Evolutionary conservation across 53 echinoderm and acorn worm species (phyloP), one percentile per base, ranked within the genome.

Genomic region (Temnopleurus reevesii): DNA sequence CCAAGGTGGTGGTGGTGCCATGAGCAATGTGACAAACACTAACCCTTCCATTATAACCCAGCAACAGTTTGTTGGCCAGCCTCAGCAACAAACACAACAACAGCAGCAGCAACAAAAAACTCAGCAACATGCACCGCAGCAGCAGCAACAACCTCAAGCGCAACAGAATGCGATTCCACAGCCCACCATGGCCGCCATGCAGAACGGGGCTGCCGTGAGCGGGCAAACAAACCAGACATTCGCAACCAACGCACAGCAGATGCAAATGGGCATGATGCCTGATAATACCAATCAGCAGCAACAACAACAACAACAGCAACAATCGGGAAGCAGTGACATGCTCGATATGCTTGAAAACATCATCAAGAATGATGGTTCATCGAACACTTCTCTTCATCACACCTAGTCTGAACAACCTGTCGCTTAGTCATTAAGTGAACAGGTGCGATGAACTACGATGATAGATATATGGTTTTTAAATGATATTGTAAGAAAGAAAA

Each of bases 81-180:
- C 86, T n/a, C n/a, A n/a, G n/a, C n/a, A n/a, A n/a, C n/a, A n/a
- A n/a, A n/a, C n/a, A n/a, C n/a, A n/a, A 35, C 83, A 81, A 28
- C 79, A 77, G 87, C 79, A 85, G 53, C 93, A 93, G 46, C 93
- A 89, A 34, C 92, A 92, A 47, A 86, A 91, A 34, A 59, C 45
- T 81, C 92, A 53, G 58, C 92, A 89, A 49, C 92, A 71, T 5
- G 80, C 89, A 41, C 81, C 81, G 25, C 81, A 59, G 21, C 84
- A 55, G 23, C 84, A 84, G 25, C 84, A 84, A 31, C 65, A 88
- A 30, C 89, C 28, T 10, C 80, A 79, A 79, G 46, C 45, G 24
- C 84, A 83, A n/a, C 84, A 81, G 33, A 45, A 18, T 45, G 53
- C 30, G 1, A 81, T 81, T 49, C 81, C 54, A 56, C 83, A 85